These are phyloP conservation scores for Taenaris catops DNA, from an alignment of 2,888 invertebrate species.

Conservation along the genomic window DNA sequence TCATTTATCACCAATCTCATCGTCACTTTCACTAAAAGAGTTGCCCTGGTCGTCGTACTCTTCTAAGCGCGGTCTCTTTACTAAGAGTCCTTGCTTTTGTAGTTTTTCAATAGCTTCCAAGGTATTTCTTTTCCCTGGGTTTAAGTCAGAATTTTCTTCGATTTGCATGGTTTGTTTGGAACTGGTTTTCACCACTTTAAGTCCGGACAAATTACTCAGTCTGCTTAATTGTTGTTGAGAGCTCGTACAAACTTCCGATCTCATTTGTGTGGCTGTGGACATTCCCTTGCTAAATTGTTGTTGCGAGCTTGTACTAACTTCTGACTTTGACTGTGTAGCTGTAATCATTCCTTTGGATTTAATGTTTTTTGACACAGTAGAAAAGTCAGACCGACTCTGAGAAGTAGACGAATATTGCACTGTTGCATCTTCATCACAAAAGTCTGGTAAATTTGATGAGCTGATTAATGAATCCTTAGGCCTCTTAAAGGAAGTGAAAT, in stretches of 20 bases:
- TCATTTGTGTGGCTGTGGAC: conserved; percentile 49
- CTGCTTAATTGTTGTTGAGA: conserved; percentile 55
- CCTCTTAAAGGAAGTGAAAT: conserved; percentile 65
- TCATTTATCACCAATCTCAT: conserved; percentile 29
- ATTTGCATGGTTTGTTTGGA: conserved; percentile 45
- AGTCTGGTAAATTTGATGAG: conserved; percentile 37
- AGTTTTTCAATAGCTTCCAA: conserved; percentile 66
- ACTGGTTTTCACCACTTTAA: conserved; percentile 54
- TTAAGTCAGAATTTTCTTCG: conserved; percentile 50
- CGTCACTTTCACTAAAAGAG: conserved; percentile 35
- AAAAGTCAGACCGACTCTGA: conserved; percentile 46
- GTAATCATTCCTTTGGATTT: conserved; percentile 50
- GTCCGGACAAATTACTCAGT: conserved; percentile 46
- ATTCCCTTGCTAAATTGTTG: conserved; percentile 44
- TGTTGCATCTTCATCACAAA: conserved; percentile 32
- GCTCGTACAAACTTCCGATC: conserved; percentile 49
- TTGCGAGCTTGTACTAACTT: conserved; percentile 47
- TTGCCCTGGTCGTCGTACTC: conserved; percentile 42
- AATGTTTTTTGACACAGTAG: conserved; percentile 45
- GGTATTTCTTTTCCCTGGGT: conserved; percentile 45
- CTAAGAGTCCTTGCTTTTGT: conserved; percentile 62
- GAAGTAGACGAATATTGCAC: conserved; percentile 43
- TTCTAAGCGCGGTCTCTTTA: conserved; percentile 62
- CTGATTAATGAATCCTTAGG: conserved; percentile 57
- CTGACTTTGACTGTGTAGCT: conserved; percentile 52